Percentiles rank a stretch among this genome's conserved stretches.
Conservation (phyloP, 2,113 vertebrate genomes). For the Oryzias curvinotus region DNA sequence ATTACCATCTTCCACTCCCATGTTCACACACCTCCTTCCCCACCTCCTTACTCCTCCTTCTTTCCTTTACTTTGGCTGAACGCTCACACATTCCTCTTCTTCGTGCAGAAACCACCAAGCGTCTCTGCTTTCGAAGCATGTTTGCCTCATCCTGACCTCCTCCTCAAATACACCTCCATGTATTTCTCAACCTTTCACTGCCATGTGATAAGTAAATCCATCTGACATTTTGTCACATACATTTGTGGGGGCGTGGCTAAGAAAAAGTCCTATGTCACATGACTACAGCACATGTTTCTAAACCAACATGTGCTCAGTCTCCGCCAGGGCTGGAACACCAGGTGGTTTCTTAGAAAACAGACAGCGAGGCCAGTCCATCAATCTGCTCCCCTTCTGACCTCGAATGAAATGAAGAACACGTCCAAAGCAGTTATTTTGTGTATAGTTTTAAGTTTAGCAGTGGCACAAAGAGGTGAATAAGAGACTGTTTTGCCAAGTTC, state of each 20-base stretch:
- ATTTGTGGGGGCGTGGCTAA: conserved; percentile 9
- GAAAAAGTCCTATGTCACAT: conserved; percentile 7
- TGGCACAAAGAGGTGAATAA: no score
- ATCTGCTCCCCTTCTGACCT: conserved; percentile 21
- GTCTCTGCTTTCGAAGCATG: neutral
- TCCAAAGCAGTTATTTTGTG: no score
- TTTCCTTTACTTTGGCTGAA: conserved; percentile 16
- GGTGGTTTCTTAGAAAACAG: conserved; percentile 43
- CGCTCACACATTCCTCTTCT: conserved; percentile 50
- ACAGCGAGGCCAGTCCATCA: neutral
- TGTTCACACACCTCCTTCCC: conserved; percentile 12
- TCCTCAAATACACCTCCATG: conserved; percentile 3
- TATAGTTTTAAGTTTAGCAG: no score
- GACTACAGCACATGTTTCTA: neutral
- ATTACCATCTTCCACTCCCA: conserved; percentile 53
- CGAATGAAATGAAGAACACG: neutral
- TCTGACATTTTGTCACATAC: conserved; percentile 40
- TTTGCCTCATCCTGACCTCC: neutral
- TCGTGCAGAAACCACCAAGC: conserved; percentile 13
- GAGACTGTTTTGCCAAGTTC: no score
- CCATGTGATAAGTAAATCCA: conserved; percentile 32
- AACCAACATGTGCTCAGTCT: conserved; percentile 6
- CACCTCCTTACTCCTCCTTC: conserved; percentile 9
- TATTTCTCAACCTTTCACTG: neutral
- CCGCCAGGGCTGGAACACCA: neutral